phyloP scores from a whole-genome alignment of 1,140 invertebrate species.

The Drosophila melanogaster region DNA sequence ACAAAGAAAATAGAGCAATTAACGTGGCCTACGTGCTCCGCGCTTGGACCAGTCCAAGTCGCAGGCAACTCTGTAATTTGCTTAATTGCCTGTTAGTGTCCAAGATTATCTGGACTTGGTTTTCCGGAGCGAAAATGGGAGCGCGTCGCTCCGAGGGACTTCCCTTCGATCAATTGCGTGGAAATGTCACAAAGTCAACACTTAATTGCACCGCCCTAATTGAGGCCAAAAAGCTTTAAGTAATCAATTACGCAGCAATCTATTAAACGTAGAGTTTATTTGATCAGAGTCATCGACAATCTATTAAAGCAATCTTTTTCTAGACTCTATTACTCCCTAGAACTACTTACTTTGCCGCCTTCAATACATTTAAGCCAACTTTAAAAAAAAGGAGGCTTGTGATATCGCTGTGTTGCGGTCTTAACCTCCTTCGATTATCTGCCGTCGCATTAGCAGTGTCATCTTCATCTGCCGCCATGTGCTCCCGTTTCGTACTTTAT shows the following conservation, averaged over 20 bases:
- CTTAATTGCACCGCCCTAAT: constrained; percentile 58
- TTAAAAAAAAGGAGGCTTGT: constrained; percentile 5
- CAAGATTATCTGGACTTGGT: constrained; percentile 53
- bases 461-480: constrained; percentile 74
- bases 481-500: constrained; percentile 63
- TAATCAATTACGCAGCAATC: constrained; percentile 65
- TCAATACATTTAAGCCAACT: background rate
- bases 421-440: constrained; percentile 55
- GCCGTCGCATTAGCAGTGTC: constrained; percentile 69
- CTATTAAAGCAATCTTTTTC: background rate
- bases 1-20: constrained; percentile 75
- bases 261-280: constrained; percentile 8
- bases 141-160: constrained; percentile 7
- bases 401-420: constrained; percentile 21
- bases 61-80: constrained; percentile 40
- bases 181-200: constrained; percentile 50
- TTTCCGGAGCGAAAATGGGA: constrained; percentile 3
- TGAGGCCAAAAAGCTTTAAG: constrained; percentile 41
- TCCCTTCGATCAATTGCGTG: constrained; percentile 22
- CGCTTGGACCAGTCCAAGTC: constrained; percentile 30
- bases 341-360: background rate
- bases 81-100: constrained; percentile 59
- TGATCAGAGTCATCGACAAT: background rate
- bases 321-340: background rate
- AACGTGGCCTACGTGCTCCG: constrained; percentile 69